Evolutionary conservation across 2,113 vertebrate species (phyloP), one percentile per base, ranked within the genome.

Genomic region (Corythaeola cristata): DNA sequence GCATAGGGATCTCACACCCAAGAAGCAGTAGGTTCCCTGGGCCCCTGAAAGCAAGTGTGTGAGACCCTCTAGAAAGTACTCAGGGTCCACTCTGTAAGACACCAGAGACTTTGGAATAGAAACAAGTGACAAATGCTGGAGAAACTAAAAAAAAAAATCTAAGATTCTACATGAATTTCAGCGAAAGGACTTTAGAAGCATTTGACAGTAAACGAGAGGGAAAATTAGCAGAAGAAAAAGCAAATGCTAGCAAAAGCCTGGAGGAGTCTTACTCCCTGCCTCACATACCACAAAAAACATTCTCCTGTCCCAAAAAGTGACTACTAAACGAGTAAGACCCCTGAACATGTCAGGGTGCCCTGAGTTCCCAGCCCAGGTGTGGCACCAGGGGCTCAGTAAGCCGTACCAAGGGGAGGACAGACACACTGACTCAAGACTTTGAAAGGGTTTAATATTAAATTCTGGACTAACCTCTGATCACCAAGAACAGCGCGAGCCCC

Each of bases 401-500:
- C 15, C 1, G 5, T 28, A 66, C 77, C 56, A 45, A 45, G 37
- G 23, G 33, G 77, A 80, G 64, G 76, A 71, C 2, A 49, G 68
- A 77, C 14, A 35, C 47, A 37, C 6, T 0, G 4, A 19, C 60
- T 12, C 0, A 0, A 60, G n/a, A 33, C 49, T 4, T 30, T 39
- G n/a, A n/a, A 68, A 69, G 22, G 23, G 13, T 68, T 89, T 50
- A 35, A 9, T 16, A 39, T 3, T 44, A 37, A 69, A 68, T 20
- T 56, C 7, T 37, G 47, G 6, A 63, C 98, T 96, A 94, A 99
- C 99, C 99, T 99, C 96, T 99, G 99, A 76, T 99, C 99, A 15
- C 99, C 99, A 5, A 99, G 98, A 86, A 99, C 98, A 10, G 99
- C 99, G 19, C 99, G 99, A 91, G 99, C 99, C 53, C 99, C 99